Percentiles rank a stretch among this genome's conserved stretches.
Evolutionary conservation across 2,888 invertebrate species (phyloP).

Genomic region (Eupithecia exiguata): DNA sequence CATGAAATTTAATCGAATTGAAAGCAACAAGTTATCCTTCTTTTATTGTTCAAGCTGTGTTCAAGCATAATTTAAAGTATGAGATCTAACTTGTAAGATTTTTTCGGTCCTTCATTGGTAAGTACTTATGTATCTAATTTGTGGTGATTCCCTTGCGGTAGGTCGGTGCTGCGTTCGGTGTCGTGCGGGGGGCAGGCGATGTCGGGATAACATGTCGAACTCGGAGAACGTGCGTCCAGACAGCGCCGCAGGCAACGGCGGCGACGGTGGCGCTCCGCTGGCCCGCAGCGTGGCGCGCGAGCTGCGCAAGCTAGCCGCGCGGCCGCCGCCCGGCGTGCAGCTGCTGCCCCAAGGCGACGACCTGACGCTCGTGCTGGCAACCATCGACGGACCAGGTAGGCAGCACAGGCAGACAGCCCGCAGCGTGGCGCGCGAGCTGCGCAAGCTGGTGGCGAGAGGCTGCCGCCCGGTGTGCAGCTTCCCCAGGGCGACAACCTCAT

Average conservation of each 20-base stretch:
- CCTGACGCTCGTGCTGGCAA: conserved; percentile 96
- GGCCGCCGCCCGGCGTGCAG: conserved; percentile 96
- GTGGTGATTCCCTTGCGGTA: neutral
- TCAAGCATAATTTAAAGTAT: neutral
- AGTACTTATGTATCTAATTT: neutral
- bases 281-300: conserved; percentile 93
- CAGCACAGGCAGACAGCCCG: no score
- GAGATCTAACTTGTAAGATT: neutral
- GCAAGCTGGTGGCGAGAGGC: no score
- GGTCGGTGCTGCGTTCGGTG: neutral
- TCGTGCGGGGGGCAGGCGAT: neutral
- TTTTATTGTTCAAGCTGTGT: neutral
- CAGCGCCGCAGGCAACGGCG: conserved; percentile 74
- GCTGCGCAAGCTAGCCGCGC: conserved; percentile 91
- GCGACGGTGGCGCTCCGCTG: conserved; percentile 92
- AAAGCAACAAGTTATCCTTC: neutral
- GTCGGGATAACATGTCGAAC: conserved; percentile 86
- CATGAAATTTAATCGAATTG: neutral
- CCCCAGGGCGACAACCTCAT: no score
- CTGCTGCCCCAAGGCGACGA: conserved; percentile 95
- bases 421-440: no score
- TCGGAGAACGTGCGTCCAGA: conserved; percentile 97
- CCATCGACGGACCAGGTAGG: conserved; percentile 92
- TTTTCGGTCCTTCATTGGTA: neutral
- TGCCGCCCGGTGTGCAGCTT: no score